Conservation (phyloP, 2,797 vertebrate genomes). For the Poecile montanus region DNA sequence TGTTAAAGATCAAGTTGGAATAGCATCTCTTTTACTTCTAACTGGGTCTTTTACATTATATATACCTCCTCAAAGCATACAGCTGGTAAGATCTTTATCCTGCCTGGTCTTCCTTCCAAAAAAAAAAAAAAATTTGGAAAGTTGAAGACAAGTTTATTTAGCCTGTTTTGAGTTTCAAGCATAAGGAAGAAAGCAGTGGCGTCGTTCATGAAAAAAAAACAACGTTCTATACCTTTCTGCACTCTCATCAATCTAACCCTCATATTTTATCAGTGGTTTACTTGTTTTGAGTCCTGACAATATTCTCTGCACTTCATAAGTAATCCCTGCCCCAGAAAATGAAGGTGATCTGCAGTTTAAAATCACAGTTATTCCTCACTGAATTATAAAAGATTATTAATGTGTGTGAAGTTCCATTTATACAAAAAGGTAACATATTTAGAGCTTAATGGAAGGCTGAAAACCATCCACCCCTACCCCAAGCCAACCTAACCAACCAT, state of each 20-base stretch:
- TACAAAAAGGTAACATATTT: neutral
- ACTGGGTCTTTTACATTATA: neutral
- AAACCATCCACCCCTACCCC: rapidly evolving
- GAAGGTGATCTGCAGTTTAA: neutral
- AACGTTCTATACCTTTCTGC: neutral
- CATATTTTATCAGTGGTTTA: neutral
- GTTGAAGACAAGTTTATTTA: neutral
- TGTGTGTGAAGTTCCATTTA: neutral
- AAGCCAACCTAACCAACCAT: neutral
- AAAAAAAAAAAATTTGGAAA: neutral
- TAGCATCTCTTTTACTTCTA: neutral
- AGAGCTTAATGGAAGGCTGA: neutral
- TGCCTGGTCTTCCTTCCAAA: neutral
- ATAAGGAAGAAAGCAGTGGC: neutral
- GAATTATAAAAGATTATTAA: neutral
- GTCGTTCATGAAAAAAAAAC: neutral
- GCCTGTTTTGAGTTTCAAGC: neutral
- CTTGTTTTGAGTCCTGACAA: neutral
- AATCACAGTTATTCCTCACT: neutral
- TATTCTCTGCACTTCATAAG: neutral
- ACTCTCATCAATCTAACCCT: neutral
- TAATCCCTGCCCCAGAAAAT: neutral
- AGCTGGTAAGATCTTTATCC: neutral
- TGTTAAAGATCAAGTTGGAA: neutral
- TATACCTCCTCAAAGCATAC: neutral